Evolutionary conservation across 1,140 invertebrate species (phyloP).

Genomic region (Cardiocondyla obscurior): DNA sequence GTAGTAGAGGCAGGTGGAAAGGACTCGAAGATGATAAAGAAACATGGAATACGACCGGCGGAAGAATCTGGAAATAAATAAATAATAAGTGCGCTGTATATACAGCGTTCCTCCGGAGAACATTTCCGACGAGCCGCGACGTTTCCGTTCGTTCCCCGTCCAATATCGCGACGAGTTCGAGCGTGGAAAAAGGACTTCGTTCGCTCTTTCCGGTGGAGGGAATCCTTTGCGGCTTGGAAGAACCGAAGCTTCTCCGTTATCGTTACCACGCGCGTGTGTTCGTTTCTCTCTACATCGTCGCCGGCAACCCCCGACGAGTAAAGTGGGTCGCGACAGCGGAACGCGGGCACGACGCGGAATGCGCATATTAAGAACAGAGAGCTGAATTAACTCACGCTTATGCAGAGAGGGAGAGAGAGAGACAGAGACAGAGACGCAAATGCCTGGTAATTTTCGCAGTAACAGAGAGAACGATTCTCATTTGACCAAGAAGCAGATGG

Average conservation of each 20-base stretch:
- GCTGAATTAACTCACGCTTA: not conserved
- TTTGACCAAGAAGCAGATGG: not conserved
- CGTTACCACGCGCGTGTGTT: slow-evolving; percentile 8
- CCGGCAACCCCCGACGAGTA: not conserved
- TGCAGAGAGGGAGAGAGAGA: too few relatives aligned
- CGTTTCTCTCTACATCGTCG: not conserved
- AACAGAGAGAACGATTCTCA: not conserved
- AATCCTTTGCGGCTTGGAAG: slow-evolving; percentile 8
- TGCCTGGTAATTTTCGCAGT: slow-evolving; percentile 25
- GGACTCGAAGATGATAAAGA: not conserved
- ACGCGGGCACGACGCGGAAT: slow-evolving; percentile 2
- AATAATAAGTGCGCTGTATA: slow-evolving; percentile 5
- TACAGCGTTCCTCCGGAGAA: slow-evolving; percentile 10
- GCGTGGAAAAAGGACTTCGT: slow-evolving; percentile 22
- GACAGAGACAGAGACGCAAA: slow-evolving; percentile 22
- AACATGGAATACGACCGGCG: not conserved
- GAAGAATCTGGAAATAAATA: slow-evolving; percentile 38
- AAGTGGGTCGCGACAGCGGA: slow-evolving; percentile 3
- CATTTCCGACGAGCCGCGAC: slow-evolving; percentile 17
- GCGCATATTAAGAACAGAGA: slow-evolving; percentile 25
- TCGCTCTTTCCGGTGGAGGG: not conserved
- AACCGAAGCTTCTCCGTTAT: slow-evolving; percentile 14
- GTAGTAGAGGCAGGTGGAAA: not conserved
- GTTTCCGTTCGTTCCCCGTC: not conserved
- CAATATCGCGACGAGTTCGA: slow-evolving; percentile 34